Conservation (phyloP, 2,888 invertebrate species). For the Therioaphis trifolii region DNA sequence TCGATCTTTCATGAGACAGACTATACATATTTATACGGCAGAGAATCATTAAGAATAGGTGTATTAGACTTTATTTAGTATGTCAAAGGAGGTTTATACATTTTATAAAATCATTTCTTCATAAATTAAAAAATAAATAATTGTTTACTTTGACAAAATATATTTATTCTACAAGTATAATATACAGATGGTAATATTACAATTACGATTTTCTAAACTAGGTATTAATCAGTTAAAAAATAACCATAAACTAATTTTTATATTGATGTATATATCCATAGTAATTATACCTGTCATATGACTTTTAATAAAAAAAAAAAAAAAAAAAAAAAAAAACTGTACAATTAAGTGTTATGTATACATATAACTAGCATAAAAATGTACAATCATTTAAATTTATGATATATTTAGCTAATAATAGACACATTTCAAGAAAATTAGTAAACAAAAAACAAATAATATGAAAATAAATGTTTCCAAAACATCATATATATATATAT, state of each 20-base stretch:
- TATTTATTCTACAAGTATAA: slow-evolving; percentile 37
- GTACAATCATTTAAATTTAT: not conserved
- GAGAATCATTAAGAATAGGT: too few relatives aligned
- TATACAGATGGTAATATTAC: not conserved
- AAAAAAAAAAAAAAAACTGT: slow-evolving; percentile 44
- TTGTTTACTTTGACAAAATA: slow-evolving; percentile 12
- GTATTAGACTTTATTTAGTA: too few relatives aligned
- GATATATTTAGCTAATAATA: not conserved
- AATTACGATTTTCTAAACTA: not conserved
- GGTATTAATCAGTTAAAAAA: slow-evolving; percentile 3
- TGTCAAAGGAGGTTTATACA: too few relatives aligned
- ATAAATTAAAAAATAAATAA: slow-evolving; percentile 2
- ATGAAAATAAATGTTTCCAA: too few relatives aligned
- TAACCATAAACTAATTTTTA: not conserved
- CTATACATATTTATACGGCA: too few relatives aligned
- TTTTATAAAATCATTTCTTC: too few relatives aligned
- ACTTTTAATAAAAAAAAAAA: not conserved
- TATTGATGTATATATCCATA: not conserved
- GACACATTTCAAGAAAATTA: not conserved
- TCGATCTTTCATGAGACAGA: too few relatives aligned
- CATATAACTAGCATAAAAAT: not conserved
- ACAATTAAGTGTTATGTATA: slow-evolving; percentile 7
- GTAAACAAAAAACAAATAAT: not conserved
- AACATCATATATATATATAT: too few relatives aligned
- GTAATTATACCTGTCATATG: not conserved